Percentiles rank a stretch among this genome's conserved stretches.
Conservation (phyloP, 2,797 vertebrate species). For the Melanogrammus aeglefinus region DNA sequence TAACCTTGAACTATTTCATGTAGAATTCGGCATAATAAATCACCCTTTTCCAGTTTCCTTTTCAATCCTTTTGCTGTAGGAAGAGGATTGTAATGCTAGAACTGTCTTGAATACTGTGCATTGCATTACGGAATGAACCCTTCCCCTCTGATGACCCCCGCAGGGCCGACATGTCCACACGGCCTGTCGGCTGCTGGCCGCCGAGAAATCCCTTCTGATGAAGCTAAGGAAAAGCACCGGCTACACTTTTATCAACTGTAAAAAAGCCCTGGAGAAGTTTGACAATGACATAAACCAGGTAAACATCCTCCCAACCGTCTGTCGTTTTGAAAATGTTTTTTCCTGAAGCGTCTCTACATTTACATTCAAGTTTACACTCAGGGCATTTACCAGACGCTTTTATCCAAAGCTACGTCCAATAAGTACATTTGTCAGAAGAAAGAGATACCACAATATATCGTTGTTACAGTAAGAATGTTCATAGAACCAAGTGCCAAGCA, state of each 20-base stretch:
- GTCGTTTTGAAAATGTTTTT: not conserved
- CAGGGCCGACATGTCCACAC: constrained; percentile 61
- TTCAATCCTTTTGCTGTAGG: not conserved
- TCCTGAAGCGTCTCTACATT: not conserved
- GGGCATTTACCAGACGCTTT: too few relatives aligned
- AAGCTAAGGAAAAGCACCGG: constrained; percentile 84
- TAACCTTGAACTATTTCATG: not conserved
- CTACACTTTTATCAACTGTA: constrained; percentile 90
- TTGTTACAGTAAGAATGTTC: too few relatives aligned
- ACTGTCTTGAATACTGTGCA: not conserved
- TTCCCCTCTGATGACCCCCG: not conserved
- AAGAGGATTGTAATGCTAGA: not conserved
- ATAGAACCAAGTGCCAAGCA: too few relatives aligned
- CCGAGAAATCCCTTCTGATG: constrained; percentile 81
- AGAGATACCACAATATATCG: too few relatives aligned
- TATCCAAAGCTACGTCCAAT: too few relatives aligned
- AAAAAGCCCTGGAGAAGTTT: constrained; percentile 85
- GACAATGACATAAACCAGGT: constrained; percentile 82
- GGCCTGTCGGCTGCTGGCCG: constrained; percentile 56
- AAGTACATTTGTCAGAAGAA: too few relatives aligned
- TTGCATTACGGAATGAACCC: not conserved
- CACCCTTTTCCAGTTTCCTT: not conserved
- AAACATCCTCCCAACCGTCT: constrained; percentile 2
- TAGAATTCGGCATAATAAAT: not conserved
- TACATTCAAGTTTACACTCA: too few relatives aligned